Evolutionary conservation across 1,140 invertebrate species (phyloP), one percentile per base, ranked within the genome.

Genomic region (Papilio aristodemus): DNA sequence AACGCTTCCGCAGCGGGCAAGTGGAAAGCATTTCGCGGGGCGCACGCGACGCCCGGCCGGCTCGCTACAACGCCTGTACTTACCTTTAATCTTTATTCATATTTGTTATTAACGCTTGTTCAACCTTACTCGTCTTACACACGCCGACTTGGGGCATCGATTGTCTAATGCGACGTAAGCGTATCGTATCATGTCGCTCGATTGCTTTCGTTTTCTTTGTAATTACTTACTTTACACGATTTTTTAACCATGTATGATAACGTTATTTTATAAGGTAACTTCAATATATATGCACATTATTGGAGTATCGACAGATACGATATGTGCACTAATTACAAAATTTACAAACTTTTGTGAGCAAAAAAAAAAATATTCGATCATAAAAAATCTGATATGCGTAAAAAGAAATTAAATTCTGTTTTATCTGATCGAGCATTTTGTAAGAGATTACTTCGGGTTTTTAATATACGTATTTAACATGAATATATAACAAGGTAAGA

Each of bases 11-110:
- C 69, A 75, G 71, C 73, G 75, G 72, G 71, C 71, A 76, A 76
- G 77, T 71, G 70, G 69, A 74, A 72, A 76, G 75, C 72, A 76
- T 81, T 80, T 75, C 63, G 73, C 73, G 71, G 72, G 70, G 74
- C 77, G 78, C 86, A 84, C 81, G 83, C 84, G 77, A 84, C 79
- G 79, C 75, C 58, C 22, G 72, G 70, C 76, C 75, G 76, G 78
- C 79, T 84, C 74, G 67, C 64, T 39, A 62, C 59, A 59, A 69
- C 71, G 57, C 69, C 74, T 76, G 69, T 76, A 75, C 79, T 81
- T 77, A 79, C 77, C 63, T 76, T 73, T 89, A 89, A 89, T 85
- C 84, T 82, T 69, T 75, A 83, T 76, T 89, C 84, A 86, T 87
- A 87, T 86, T 85, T 74, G 75, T 80, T 85, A 84, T 83, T 80